Evolutionary conservation across 2,888 invertebrate genomes (phyloP), one percentile per base, ranked within the genome.

Genomic region (Chrysopilus asiliformis): DNA sequence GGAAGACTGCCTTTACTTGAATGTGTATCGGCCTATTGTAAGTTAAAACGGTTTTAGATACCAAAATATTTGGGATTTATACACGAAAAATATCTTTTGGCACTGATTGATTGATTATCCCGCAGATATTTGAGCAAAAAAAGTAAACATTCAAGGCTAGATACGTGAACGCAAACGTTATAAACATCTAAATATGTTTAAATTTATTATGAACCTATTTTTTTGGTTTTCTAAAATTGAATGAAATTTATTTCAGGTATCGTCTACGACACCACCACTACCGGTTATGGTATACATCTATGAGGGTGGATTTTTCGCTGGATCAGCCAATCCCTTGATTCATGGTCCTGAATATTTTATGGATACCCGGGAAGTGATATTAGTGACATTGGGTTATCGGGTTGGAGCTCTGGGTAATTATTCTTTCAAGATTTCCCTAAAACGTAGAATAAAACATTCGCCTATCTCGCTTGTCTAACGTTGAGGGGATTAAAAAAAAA

Each of bases 221-320:
- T 22, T 22, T 22, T 22, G 22, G n/a, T n/a, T n/a, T n/a, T 7
- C n/a, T 27, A 27, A 13, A 27, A n/a, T 27, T n/a, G 9, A 7
- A 10, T 12, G 12, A 2, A 12, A 8, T 35, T 35, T 17, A 4
- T 16, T 30, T 3, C 24, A 37, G 36, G 18, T 24, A 10, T 13
- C 26, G 2, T 12, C 24, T 9, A 41, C 26, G 37, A 45, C 38
- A n/a, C n/a, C n/a, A 14, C 4, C 12, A 1, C 35, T 60, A 4
- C 66, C 68, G 0, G 69, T 70, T 1, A 65, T 71, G 64, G 63
- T 70, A 2, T 68, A 65, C 38, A 66, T 70, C 38, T 66, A 68
- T 47, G 70, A 68, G 26, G 70, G 70, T 0, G 70, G 64, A 9
- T 70, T 65, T 49, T 65, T 70, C 43, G 57, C 65, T 4, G 70